Base-by-base conservation (phyloP, 2,888 invertebrate species). In the Parnassius glacialis region DNA sequence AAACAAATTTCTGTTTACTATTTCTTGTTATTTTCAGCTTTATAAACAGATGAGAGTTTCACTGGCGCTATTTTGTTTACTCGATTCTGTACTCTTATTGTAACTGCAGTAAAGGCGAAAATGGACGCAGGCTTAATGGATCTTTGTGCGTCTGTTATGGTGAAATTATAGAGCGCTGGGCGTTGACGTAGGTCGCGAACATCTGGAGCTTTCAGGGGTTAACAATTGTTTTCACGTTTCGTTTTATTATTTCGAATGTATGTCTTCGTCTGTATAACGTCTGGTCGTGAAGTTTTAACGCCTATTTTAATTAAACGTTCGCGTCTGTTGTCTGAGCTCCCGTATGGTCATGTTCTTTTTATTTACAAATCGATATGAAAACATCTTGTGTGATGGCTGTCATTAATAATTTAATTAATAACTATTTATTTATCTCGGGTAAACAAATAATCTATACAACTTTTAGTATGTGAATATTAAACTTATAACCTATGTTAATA, bases 161-260 rank as follows among this genome's bases (percentile, higher is more conserved):
- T 42, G 62, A 58, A 60, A 60, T 62, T 64, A 56, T 55, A 65
- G 59, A 65, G 68, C 69, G 64, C 59, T 67, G 65, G 58, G 73
- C 76, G 77, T 85, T 84, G 83, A 74, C 78, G 84, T 81, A 85
- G 85, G 85, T 85, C 85, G 80, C 71, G 79, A 74, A 72, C 86
- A 86, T 85, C 85, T 86, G 85, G 82, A 72, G 74, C 51, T 54
- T 62, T 59, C 62, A 62, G 62, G 45, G 59, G 41, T 54, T 55
- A 50, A 63, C 59, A 59, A 63, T 47, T 59, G 63, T 56, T 63
- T 63, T 63, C 55, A 50, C 41, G 59, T 59, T 59, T 55, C 55
- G 45, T 59, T 63, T 59, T 63, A 56, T 63, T 59, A 55, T 59
- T 62, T 50, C 57, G 41, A 48, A 57, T 61, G 42, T 48, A 16